phyloP scores from a whole-genome alignment of 2,888 invertebrate species.

The Lordiphosa fenestrarum region DNA sequence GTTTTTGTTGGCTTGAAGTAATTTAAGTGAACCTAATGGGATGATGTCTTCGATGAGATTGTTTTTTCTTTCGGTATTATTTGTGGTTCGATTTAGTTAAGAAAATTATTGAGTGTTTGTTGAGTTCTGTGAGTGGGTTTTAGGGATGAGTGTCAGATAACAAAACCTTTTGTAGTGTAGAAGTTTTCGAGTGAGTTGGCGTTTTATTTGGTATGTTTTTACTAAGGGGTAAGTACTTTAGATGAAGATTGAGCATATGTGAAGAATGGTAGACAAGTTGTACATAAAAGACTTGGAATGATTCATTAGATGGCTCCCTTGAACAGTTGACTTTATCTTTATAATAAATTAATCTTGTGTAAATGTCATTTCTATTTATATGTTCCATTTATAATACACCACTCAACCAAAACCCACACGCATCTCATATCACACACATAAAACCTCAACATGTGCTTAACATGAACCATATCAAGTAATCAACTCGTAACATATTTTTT shows the following conservation, averaged over 20 bases:
- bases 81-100: conserved; percentile 60
- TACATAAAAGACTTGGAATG: too few species aligned
- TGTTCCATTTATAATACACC: too few species aligned
- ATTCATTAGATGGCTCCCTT: too few species aligned
- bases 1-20: conserved; percentile 23
- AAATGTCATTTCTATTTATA: too few species aligned
- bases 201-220: conserved; percentile 21
- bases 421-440: background rate
- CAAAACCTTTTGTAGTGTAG: conserved; percentile 49
- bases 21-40: conserved; percentile 53
- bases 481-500: conserved; percentile 3
- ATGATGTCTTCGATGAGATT: conserved; percentile 51
- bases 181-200: conserved; percentile 42
- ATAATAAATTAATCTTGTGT: too few species aligned
- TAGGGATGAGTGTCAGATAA: conserved; percentile 51
- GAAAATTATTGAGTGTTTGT: conserved; percentile 59
- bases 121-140: conserved; percentile 3
- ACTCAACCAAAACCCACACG: too few species aligned
- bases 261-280: too few species aligned
- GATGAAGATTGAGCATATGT: too few species aligned
- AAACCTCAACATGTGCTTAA: conserved; percentile 3
- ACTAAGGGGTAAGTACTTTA: too few species aligned
- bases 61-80: conserved; percentile 49
- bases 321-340: too few species aligned
- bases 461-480: conserved; percentile 3